A percentile compares a stretch with the other conserved stretches of the same genome.
These are phyloP conservation scores for Coturnix japonica DNA, from an alignment of 2,113 vertebrate species.

Conservation along the genomic window DNA sequence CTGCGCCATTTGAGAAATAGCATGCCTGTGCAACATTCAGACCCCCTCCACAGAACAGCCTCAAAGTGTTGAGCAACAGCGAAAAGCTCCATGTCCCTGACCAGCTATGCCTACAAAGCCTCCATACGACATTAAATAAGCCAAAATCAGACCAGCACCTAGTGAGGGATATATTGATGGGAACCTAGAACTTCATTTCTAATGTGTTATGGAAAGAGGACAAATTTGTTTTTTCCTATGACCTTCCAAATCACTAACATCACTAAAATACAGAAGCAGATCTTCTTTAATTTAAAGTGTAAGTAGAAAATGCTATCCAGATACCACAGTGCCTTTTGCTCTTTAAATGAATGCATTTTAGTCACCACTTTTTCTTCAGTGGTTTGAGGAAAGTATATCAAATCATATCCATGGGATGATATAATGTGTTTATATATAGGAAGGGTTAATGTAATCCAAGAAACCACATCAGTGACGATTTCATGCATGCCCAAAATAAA, in stretches of 20 bases:
- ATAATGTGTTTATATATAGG: background rate
- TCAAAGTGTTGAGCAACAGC: accelerated
- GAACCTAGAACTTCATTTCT: background rate
- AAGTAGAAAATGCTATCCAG: background rate
- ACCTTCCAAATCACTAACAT: background rate
- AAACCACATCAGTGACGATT: background rate
- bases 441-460: background rate
- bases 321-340: background rate
- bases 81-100: background rate
- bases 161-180: background rate
- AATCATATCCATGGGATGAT: background rate
- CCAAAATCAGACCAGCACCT: background rate
- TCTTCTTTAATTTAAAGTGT: background rate
- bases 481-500: background rate
- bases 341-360: background rate
- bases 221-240: background rate
- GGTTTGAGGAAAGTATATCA: background rate
- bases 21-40: background rate
- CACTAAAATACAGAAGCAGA: background rate
- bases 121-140: background rate
- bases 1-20: background rate
- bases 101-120: background rate
- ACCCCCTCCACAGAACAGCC: background rate
- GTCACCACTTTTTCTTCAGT: background rate
- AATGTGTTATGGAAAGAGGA: background rate